Evolutionary conservation across 2,888 invertebrate species (phyloP), one percentile per base, ranked within the genome.

Genomic region (Tachina fera): DNA sequence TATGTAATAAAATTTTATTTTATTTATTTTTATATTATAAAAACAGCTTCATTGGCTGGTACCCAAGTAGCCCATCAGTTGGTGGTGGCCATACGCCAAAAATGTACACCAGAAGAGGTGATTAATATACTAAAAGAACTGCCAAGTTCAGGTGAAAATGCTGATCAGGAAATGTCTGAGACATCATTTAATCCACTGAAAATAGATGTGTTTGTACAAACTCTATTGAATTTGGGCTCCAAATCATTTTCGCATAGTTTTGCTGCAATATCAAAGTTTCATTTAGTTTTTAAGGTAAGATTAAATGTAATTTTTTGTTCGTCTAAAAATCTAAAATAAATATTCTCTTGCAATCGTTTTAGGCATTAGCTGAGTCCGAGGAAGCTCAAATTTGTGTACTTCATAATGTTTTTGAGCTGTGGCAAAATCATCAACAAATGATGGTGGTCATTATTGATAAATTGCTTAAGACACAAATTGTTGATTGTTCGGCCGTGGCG

Each of bases 191-290:
- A 98, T 94, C 97, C 98, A 0, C 93, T 98, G 71, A 98, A 98
- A 93, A 98, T 99, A 72, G 98, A 99, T 91, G 97, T 99, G 0
- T 99, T 99, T 91, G 97, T 98, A n/a, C 98, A 98, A 91, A 98
- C 98, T 0, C 92, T 99, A 71, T 94, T 99, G 8, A 97, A 98
- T 92, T 94, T 99, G 81, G 99, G 98, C 49, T 97, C 97, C 71
- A 99, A 99, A 93, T 98, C 99, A 89, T 98, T 99, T 92, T 98
- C 98, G 83, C 99, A 99, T 91, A 98, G 98, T 89, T 99, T 99
- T 93, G 98, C 99, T 9, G 99, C 98, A n/a, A 97, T 99, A 87
- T 98, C 98, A 58, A 99, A 99, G 94, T 99, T 97, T 90, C 97
- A 97, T 93, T 95, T 96, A 91, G 97, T 97, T 3, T 97, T 97